These are phyloP conservation scores for Ctenicera cuprea DNA, from an alignment of 2,888 invertebrate species.

Conservation along the genomic window DNA sequence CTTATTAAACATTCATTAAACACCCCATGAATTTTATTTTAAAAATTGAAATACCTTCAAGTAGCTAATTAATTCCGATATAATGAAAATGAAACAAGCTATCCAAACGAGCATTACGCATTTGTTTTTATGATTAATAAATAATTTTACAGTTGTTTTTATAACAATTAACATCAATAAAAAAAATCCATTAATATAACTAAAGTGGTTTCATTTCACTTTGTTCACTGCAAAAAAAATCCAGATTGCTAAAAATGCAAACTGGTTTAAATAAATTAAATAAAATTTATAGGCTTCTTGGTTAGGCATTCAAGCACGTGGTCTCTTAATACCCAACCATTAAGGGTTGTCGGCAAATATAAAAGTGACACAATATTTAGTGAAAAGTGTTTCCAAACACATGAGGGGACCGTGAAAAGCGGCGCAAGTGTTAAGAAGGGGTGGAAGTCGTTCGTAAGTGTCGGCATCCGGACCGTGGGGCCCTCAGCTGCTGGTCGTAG, in stretches of 20 bases:
- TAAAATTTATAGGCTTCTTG: neutral
- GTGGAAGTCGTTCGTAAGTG: constrained; percentile 58
- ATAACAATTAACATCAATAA: constrained; percentile 1
- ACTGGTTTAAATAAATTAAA: neutral
- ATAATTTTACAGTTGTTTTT: constrained; percentile 5
- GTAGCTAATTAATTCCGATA: constrained; percentile 2
- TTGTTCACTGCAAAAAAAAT: neutral
- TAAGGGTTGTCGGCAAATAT: constrained; percentile 31
- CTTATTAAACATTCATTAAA: neutral
- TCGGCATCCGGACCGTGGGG: constrained; percentile 47
- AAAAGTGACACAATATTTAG: constrained; percentile 48
- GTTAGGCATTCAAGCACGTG: constrained; percentile 17
- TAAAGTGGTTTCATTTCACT: constrained; percentile 1
- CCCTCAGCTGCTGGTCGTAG: constrained; percentile 46
- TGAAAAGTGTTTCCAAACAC: constrained; percentile 55
- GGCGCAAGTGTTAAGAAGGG: constrained; percentile 56
- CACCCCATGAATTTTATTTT: neutral
- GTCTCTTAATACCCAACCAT: constrained; percentile 7
- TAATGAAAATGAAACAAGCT: neutral
- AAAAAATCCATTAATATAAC: constrained; percentile 8
- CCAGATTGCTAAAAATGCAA: neutral
- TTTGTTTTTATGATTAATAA: constrained; percentile 6
- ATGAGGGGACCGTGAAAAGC: constrained; percentile 50
- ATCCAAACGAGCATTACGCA: constrained; percentile 3
- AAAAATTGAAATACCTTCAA: neutral